phyloP scores from a whole-genome alignment of 35 echinoderm and acorn worm genomes.

The Lytechinus pictus region DNA sequence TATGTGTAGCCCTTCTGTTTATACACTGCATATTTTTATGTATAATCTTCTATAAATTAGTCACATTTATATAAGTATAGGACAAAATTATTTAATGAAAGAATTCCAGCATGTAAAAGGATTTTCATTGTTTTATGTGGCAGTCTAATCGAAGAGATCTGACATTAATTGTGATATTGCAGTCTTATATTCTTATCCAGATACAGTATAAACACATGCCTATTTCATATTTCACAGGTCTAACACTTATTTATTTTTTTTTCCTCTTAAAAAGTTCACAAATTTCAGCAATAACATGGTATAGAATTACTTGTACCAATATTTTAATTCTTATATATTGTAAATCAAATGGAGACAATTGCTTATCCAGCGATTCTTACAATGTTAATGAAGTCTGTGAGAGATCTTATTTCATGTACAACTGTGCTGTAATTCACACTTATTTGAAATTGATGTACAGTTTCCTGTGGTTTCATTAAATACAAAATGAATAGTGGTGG shows the following conservation, averaged over 20 bases:
- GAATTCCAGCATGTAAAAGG: neutral
- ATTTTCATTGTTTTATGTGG: neutral
- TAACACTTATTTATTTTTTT: neutral
- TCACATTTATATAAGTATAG: neutral
- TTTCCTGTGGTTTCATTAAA: neutral
- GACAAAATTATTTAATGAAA: neutral
- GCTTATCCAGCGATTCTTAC: neutral
- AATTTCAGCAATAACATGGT: neutral
- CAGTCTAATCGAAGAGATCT: neutral
- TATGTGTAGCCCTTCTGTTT: neutral
- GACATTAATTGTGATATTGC: neutral
- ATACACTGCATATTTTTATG: neutral
- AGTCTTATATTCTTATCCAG: neutral
- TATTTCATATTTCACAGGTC: neutral
- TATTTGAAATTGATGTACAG: neutral
- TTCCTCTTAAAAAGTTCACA: neutral
- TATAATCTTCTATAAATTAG: neutral
- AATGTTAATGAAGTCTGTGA: neutral
- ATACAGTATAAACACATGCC: neutral
- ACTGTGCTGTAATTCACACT: neutral
- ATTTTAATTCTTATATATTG: neutral
- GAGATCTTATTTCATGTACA: neutral
- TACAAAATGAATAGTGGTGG: neutral
- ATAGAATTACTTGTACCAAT: neutral
- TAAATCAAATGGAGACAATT: neutral